A percentile compares a stretch with the other conserved stretches of the same genome.
phyloP scores from a whole-genome alignment of 2,888 invertebrate species.

The Venustoraphidia nigricollis region DNA sequence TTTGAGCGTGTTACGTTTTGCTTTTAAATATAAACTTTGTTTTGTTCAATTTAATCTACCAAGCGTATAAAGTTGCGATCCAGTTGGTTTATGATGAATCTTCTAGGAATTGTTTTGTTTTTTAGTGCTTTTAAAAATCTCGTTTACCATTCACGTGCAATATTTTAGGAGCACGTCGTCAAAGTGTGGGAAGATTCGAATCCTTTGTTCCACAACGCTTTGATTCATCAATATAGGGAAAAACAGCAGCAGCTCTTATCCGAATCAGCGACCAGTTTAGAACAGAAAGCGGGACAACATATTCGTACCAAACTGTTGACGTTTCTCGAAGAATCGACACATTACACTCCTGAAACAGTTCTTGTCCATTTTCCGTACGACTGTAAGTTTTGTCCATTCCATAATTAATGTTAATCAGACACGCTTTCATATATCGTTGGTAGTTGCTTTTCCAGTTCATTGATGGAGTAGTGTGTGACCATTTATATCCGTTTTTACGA shows the following conservation, averaged over 20 bases:
- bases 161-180: conserved; percentile 69
- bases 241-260: conserved; percentile 29
- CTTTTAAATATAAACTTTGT: no score
- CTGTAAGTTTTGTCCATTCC: conserved; percentile 21
- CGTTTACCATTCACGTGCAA: not conserved
- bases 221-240: conserved; percentile 80
- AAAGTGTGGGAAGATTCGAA: conserved; percentile 76
- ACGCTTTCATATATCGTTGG: no score
- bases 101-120: no score
- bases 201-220: conserved; percentile 75
- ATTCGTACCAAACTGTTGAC: conserved; percentile 48
- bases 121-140: no score
- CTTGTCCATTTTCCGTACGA: conserved; percentile 76
- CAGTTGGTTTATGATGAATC: no score
- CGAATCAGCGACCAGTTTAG: conserved; percentile 24
- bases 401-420: not conserved
- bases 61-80: no score
- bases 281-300: conserved; percentile 34
- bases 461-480: no score
- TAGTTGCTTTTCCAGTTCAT: no score
- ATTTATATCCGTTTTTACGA: no score
- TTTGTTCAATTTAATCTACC: no score
- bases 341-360: conserved; percentile 77
- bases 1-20: not conserved
- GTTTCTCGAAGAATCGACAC: conserved; percentile 64